Evolutionary conservation across 1,140 invertebrate genomes (phyloP).

Genomic region (fruit fly (Drosophila melanogaster)): DNA sequence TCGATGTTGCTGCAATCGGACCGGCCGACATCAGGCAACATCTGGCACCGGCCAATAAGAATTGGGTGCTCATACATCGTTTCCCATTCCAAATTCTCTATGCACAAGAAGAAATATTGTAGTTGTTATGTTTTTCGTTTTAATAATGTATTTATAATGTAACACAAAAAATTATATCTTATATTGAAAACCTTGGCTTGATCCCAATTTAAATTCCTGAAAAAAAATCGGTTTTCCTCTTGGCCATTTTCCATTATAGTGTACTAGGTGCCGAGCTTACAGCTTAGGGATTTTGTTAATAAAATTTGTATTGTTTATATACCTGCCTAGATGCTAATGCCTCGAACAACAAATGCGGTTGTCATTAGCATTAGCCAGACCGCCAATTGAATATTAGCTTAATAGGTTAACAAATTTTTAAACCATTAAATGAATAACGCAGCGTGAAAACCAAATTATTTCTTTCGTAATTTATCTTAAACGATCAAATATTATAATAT

Average conservation of each 20-base stretch:
- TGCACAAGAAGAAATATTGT: constrained; percentile 12
- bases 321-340: constrained; percentile 50
- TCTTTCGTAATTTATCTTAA: not conserved
- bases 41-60: constrained; percentile 34
- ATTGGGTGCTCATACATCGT: constrained; percentile 24
- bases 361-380: not conserved
- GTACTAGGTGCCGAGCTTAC: too few species aligned
- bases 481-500: not conserved
- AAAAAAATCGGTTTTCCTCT: too few species aligned
- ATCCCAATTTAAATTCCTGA: too few species aligned
- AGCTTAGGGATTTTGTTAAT: too few species aligned
- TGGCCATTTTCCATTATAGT: too few species aligned
- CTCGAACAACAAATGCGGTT: constrained; percentile 14
- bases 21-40: constrained; percentile 40
- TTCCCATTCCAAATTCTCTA: constrained; percentile 4
- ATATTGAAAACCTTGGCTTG: too few species aligned
- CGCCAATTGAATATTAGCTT: constrained; percentile 6
- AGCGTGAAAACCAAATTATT: not conserved
- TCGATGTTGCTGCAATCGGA: constrained; percentile 55
- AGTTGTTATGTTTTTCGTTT: not conserved
- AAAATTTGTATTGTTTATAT: too few species aligned
- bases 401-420: constrained; percentile 29
- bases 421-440: constrained; percentile 8
- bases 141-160: not conserved
- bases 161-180: not conserved